Evolutionary conservation across 2,888 invertebrate species (phyloP).

Genomic region (Sarcophaga subvicina): DNA sequence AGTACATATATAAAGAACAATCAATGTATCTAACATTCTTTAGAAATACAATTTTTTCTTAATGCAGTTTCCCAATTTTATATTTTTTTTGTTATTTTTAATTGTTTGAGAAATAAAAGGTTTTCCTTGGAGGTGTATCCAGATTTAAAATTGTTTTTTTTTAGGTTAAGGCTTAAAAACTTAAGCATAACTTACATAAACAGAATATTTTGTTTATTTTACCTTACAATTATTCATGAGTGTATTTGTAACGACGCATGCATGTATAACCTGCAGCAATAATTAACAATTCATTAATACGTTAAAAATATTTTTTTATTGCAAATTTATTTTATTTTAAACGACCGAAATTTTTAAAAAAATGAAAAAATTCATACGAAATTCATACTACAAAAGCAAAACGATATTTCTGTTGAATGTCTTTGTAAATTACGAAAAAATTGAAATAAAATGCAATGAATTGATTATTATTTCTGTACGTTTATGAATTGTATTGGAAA

Average conservation of each 20-base stretch:
- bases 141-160: too few relatives aligned
- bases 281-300: conserved; percentile 67
- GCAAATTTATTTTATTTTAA: conserved; percentile 19
- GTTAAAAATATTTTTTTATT: conserved; percentile 33
- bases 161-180: too few relatives aligned
- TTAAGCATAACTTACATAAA: too few relatives aligned
- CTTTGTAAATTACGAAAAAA: conserved; percentile 29
- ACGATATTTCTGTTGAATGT: too few relatives aligned
- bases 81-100: too few relatives aligned
- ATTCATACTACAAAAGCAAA: too few relatives aligned
- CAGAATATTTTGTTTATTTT: neutral
- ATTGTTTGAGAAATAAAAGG: too few relatives aligned
- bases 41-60: neutral
- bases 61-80: too few relatives aligned
- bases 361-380: too few relatives aligned
- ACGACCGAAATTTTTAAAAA: conserved; percentile 28
- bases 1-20: neutral
- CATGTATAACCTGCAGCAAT: conserved; percentile 32
- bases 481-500: conserved; percentile 45
- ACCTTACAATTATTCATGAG: conserved; percentile 28
- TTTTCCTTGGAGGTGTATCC: too few relatives aligned
- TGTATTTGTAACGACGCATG: conserved; percentile 2
- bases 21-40: neutral
- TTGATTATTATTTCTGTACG: neutral
- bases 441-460: conserved; percentile 8